Conservation (phyloP, 2,888 invertebrate genomes). For the Eristalinus aeneus region DNA sequence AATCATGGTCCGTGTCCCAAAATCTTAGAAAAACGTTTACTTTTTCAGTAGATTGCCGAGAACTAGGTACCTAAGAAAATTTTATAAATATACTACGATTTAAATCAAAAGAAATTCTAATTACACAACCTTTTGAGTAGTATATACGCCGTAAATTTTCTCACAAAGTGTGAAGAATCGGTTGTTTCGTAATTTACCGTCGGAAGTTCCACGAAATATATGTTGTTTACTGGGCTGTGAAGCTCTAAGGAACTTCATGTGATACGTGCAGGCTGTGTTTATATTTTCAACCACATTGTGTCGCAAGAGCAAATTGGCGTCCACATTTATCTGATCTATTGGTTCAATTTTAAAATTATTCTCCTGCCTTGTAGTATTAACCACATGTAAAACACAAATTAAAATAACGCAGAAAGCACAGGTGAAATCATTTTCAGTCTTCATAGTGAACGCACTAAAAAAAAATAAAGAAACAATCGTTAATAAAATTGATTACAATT, state of each 20-base stretch:
- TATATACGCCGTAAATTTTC: conserved; percentile 72
- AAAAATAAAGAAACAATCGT: not conserved
- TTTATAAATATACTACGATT: not conserved
- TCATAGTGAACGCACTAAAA: conserved; percentile 70
- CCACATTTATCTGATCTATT: not conserved
- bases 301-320: not conserved
- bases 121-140: not conserved
- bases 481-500: too few relatives aligned
- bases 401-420: conserved; percentile 75
- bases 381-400: conserved; percentile 73
- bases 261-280: conserved; percentile 73
- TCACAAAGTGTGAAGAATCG: conserved; percentile 85
- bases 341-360: conserved; percentile 41
- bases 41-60: not conserved
- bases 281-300: not conserved
- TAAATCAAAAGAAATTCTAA: too few relatives aligned
- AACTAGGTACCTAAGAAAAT: too few relatives aligned
- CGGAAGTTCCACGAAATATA: conserved; percentile 83
- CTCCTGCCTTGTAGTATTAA: conserved; percentile 71
- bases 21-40: not conserved
- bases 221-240: conserved; percentile 83
- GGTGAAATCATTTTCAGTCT: conserved; percentile 70
- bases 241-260: conserved; percentile 82
- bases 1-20: not conserved
- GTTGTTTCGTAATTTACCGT: conserved; percentile 84